Conservation (phyloP, 2,797 vertebrate genomes). For the Pampus argenteus region DNA sequence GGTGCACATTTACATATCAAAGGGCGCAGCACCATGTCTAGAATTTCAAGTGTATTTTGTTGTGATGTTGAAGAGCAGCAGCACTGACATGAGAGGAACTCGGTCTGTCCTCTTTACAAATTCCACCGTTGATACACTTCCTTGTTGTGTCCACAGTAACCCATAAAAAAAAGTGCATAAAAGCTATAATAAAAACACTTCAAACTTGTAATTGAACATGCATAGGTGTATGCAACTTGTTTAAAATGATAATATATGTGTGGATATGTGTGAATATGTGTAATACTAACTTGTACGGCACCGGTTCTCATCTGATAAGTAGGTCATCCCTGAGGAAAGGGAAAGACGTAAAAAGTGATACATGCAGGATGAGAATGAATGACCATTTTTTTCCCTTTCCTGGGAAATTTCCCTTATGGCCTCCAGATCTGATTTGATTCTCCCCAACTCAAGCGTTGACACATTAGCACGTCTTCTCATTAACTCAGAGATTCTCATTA, state of each 20-base stretch:
- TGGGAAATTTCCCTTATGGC: slow-evolving; percentile 73
- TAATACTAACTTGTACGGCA: slow-evolving; percentile 32
- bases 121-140: slow-evolving; percentile 69
- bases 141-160: slow-evolving; percentile 61
- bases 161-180: slow-evolving; percentile 45
- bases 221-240: slow-evolving; percentile 27
- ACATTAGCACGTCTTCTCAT: slow-evolving; percentile 81
- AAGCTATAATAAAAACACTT: slow-evolving; percentile 59
- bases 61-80: slow-evolving; percentile 83
- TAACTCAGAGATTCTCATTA: slow-evolving; percentile 78
- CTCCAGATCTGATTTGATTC: slow-evolving; percentile 75
- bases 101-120: slow-evolving; percentile 75
- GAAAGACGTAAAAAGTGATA: slow-evolving; percentile 47
- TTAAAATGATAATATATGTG: slow-evolving; percentile 38
- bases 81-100: slow-evolving; percentile 80
- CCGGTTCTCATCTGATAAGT: slow-evolving; percentile 52
- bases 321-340: slow-evolving; percentile 65
- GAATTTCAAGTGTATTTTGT: slow-evolving; percentile 86
- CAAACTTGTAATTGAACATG: slow-evolving; percentile 46
- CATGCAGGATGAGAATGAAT: slow-evolving; percentile 49
- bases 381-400: slow-evolving; percentile 33
- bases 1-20: slow-evolving; percentile 89
- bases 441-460: slow-evolving; percentile 74
- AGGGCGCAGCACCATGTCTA: slow-evolving; percentile 74
- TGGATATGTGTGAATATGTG: slow-evolving; percentile 17